Evolutionary conservation across 2,888 invertebrate genomes (phyloP).

Genomic region (Prosopocoilus inquinatus): DNA sequence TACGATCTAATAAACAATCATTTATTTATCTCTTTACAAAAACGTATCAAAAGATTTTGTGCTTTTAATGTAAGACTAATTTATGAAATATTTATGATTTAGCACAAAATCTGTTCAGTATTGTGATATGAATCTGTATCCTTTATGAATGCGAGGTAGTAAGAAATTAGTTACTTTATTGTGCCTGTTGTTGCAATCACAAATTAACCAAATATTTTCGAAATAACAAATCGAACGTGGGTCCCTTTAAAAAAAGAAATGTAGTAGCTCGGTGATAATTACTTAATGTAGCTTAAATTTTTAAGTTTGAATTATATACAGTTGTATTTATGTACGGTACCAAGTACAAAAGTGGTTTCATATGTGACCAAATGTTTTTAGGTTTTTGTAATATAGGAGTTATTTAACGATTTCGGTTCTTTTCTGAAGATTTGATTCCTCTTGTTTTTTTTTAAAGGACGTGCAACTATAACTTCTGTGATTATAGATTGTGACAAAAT

Average conservation of each 20-base stretch:
- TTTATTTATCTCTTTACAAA: conserved; percentile 21
- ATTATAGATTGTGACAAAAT: conserved; percentile 48
- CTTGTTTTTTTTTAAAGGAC: conserved; percentile 18
- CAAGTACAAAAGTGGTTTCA: conserved; percentile 17
- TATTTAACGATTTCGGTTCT: neutral
- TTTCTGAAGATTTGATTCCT: neutral
- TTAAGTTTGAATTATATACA: conserved; percentile 17
- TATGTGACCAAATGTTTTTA: conserved; percentile 8
- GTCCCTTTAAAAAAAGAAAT: conserved; percentile 7
- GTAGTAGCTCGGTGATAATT: conserved; percentile 17
- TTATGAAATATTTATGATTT: conserved; percentile 19
- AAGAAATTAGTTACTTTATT: conserved; percentile 46
- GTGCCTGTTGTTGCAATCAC: conserved; percentile 47
- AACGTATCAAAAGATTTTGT: conserved; percentile 31
- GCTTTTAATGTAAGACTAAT: conserved; percentile 27
- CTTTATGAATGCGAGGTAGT: conserved; percentile 14
- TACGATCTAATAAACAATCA: conserved; percentile 7
- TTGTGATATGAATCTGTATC: conserved; percentile 40
- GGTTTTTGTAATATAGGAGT: neutral
- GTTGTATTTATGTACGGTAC: conserved; percentile 16
- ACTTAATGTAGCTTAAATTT: conserved; percentile 18
- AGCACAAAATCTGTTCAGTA: conserved; percentile 44
- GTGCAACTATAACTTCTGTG: conserved; percentile 45
- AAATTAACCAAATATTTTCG: conserved; percentile 38
- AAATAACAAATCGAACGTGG: conserved; percentile 16